phyloP scores from a whole-genome alignment of 2,113 vertebrate species.

The Maccullochella peelii region DNA sequence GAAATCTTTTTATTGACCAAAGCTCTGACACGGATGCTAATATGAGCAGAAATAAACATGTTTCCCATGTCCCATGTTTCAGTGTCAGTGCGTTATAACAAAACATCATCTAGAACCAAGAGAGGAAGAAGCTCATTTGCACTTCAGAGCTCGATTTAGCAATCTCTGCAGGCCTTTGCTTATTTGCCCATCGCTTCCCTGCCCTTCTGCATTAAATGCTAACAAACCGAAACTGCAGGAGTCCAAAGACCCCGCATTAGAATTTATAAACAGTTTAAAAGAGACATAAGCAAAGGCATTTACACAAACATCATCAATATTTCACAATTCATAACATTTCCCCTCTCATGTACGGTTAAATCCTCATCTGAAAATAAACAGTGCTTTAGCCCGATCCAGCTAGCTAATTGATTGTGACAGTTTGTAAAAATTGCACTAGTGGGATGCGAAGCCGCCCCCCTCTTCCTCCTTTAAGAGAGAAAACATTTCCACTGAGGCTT shows the following conservation, averaged over 20 bases:
- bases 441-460: slow-evolving; percentile 27
- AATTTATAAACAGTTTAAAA: slow-evolving; percentile 84
- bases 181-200: slow-evolving; percentile 76
- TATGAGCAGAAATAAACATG: slow-evolving; percentile 75
- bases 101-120: slow-evolving; percentile 57
- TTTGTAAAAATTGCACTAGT: slow-evolving; percentile 71
- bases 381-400: slow-evolving; percentile 53
- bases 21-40: slow-evolving; percentile 51
- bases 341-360: slow-evolving; percentile 76
- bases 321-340: slow-evolving; percentile 81
- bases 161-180: slow-evolving; percentile 81
- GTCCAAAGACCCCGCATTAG: slow-evolving; percentile 79
- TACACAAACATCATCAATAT: slow-evolving; percentile 87
- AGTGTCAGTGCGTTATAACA: slow-evolving; percentile 51
- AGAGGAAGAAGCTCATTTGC: slow-evolving; percentile 83
- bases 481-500: slow-evolving; percentile 64
- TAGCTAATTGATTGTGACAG: slow-evolving; percentile 82
- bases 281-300: slow-evolving; percentile 77
- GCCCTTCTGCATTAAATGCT: slow-evolving; percentile 77
- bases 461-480: slow-evolving; percentile 36
- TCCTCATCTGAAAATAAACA: slow-evolving; percentile 70
- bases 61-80: slow-evolving; percentile 51
- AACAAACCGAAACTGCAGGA: slow-evolving; percentile 79
- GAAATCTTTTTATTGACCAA: slow-evolving; percentile 30
- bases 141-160: slow-evolving; percentile 82